Evolutionary conservation across 1,140 invertebrate species (phyloP), one percentile per base, ranked within the genome.

Genomic region (Drosophila murphyi): DNA sequence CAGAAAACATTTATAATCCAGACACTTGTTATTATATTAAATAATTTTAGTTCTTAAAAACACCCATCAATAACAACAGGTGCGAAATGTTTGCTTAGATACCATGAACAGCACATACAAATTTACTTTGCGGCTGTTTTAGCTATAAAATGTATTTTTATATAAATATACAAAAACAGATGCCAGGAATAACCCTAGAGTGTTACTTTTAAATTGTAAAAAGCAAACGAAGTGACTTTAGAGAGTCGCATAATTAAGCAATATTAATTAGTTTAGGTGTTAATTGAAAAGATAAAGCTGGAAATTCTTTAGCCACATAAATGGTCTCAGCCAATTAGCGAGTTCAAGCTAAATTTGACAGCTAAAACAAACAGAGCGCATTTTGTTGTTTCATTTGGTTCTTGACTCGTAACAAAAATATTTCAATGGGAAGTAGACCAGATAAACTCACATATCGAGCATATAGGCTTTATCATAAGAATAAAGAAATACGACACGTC

Each of bases 341-440:
- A 55, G 55, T 72, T 65, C 50, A 72, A 39, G 68, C 61, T 65
- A 54, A 76, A 65, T 72, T 72, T 57, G 52, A 32, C 57, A 74
- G 47, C 28, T 32, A 20, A 29, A 52, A 60, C 28, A 34, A 69
- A 61, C 35, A 69, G 51, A 7, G 28, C 4, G n/a, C 8, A 34
- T 5, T 50, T 52, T 41, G n/a, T 37, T 52, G 32, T 37, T 56
- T 50, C 10, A 37, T 12, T 52, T 39, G 35, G 12, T n/a, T 54
- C 5, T 48, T 48, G 2, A 50, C 51, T 37, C 20, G 29, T 57
- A 35, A 7, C 4, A 20, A 37, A 10, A 60, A 45, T 32, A 51
- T 68, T 31, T 29, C 0, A 43, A 45, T 37, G 20, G 35, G n/a
- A 68, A 68, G 50, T 61, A 28, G 35, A 10, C 28, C 8, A 37